A percentile compares a stretch with the other conserved stretches of the same genome.
phyloP scores from a whole-genome alignment of 2,113 vertebrate species.

The Datnioides undecimradiatus region DNA sequence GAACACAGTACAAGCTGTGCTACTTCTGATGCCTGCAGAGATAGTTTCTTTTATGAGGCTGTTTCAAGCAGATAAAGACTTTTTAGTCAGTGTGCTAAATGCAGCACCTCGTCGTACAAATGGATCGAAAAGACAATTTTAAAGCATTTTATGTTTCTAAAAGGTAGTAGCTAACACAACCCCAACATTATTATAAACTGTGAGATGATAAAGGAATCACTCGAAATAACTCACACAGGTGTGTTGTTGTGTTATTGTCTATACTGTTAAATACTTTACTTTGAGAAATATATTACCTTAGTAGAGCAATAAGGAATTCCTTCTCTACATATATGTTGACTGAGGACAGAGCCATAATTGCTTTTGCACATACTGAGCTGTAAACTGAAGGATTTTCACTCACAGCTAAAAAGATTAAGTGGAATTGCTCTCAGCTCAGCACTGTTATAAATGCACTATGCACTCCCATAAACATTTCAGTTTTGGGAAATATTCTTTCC shows the following conservation, averaged over 20 bases:
- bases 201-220: neutral
- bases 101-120: neutral
- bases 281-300: neutral
- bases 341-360: neutral
- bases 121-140: neutral
- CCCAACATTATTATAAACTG: neutral
- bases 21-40: conserved; percentile 62
- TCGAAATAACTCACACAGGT: neutral
- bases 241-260: no score
- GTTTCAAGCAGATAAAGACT: conserved; percentile 15
- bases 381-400: neutral
- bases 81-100: neutral
- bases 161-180: no score
- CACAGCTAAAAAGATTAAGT: neutral
- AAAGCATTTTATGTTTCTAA: neutral
- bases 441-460: neutral
- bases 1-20: conserved; percentile 66
- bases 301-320: neutral
- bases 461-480: conserved; percentile 3
- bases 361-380: neutral
- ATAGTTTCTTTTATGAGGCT: conserved; percentile 19
- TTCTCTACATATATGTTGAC: neutral
- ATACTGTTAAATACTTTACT: no score
- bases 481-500: conserved; percentile 24
- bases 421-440: neutral